Evolutionary conservation across 2,888 invertebrate species (phyloP), one percentile per base, ranked within the genome.

Genomic region (Apomyelois bistriatella): DNA sequence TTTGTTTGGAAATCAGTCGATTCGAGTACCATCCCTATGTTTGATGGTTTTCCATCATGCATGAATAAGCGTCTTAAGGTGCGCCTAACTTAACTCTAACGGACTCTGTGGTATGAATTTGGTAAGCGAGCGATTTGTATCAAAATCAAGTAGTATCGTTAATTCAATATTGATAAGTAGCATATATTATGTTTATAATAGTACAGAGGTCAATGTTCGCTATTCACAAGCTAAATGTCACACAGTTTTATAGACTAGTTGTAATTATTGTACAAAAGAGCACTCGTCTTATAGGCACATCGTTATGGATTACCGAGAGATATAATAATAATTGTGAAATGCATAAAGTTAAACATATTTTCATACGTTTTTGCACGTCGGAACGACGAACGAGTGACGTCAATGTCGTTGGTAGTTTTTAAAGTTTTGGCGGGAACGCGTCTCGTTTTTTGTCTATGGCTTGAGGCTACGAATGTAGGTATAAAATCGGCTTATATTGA

Each of bases 301-400:
- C 85, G 87, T 88, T 88, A 82, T 80, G 82, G 73, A 76, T 78
- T 48, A 78, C 69, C 78, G 82, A 85, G 86, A 86, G 79, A 84
- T 86, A 81, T 85, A 83, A 80, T 73, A 68, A 80, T 85, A 82
- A 80, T 73, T 68, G 69, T 66, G 74, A 72, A 79, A 84, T 82
- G 82, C 85, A 80, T 85, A 88, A 88, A 85, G 74, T 80, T 82
- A 76, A 22, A 78, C 68, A 87, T 89, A 89, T 90, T 90, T 90
- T 90, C 88, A 85, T 90, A 90, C 89, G 82, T 87, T 89, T 89
- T 89, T 90, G 90, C 90, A 90, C 89, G 81, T 71, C 68, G 74
- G 76, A 74, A 75, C 77, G 74, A 67, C 76, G 72, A 65, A 62
- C 66, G 66, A n/a, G 67, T 66, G 68, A 70, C 65, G 70, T 67